Evolutionary conservation across 2,113 vertebrate species (phyloP).

Genomic region (Hoplias malabaricus): DNA sequence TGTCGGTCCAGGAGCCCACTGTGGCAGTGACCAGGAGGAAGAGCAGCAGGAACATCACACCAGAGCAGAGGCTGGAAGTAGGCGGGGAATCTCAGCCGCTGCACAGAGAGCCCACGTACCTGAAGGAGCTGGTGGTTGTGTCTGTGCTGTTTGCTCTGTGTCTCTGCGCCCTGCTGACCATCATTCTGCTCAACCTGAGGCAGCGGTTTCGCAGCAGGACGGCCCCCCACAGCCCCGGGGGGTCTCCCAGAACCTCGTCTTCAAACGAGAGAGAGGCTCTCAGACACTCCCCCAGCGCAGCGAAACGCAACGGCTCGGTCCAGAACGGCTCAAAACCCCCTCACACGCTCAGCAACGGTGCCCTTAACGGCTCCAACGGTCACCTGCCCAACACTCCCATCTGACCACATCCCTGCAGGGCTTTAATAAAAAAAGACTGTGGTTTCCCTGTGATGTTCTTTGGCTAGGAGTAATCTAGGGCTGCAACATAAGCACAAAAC

Average conservation of each 20-base stretch:
- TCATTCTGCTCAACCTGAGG: conserved; percentile 55
- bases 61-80: background rate
- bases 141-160: conserved; percentile 66
- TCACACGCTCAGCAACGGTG: conserved; percentile 44
- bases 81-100: conserved; percentile 35
- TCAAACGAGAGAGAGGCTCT: conserved; percentile 61
- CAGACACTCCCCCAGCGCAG: conserved; percentile 9
- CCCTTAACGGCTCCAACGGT: conserved; percentile 59
- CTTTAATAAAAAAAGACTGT: background rate
- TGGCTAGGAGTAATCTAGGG: background rate
- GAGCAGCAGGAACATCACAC: conserved; percentile 16
- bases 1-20: conserved; percentile 5
- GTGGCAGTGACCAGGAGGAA: conserved; percentile 1
- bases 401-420: conserved; percentile 35
- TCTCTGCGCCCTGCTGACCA: conserved; percentile 58
- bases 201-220: conserved; percentile 56
- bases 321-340: conserved; percentile 39
- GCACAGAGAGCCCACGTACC: conserved; percentile 45
- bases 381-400: conserved; percentile 74
- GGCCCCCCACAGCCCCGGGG: conserved; percentile 43
- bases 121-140: conserved; percentile 70
- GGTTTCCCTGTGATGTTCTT: background rate
- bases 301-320: conserved; percentile 44
- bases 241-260: conserved; percentile 25
- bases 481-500: background rate